Evolutionary conservation across 2,888 invertebrate species (phyloP).

Genomic region (Gastracanthus pulcherrimus): DNA sequence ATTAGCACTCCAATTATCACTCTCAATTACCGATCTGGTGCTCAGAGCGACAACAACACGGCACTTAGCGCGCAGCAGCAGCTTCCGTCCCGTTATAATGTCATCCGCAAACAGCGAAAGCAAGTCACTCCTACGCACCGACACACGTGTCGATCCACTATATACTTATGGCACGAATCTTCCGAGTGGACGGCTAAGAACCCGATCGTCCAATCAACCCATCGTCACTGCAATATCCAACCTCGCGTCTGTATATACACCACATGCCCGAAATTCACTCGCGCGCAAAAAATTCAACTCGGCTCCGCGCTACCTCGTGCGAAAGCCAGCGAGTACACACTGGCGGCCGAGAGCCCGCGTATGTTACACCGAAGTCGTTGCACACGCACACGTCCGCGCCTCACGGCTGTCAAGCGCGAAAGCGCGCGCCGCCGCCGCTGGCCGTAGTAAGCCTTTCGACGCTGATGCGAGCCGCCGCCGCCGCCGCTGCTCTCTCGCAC

Average conservation of each 20-base stretch:
- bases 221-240: constrained; percentile 14
- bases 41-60: no score
- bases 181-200: constrained; percentile 14
- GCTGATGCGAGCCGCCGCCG: no score
- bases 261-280: no score
- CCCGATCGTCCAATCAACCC: neutral
- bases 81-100: no score
- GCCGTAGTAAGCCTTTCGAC: neutral
- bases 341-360: neutral
- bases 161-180: constrained; percentile 37
- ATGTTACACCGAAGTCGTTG: neutral
- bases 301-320: no score
- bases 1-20: neutral
- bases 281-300: no score
- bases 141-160: no score
- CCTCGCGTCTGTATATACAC: no score
- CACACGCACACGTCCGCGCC: neutral
- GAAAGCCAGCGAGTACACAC: no score
- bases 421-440: neutral
- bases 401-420: constrained; percentile 7
- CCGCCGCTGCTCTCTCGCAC: neutral
- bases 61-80: no score
- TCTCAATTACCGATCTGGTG: no score
- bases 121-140: no score
- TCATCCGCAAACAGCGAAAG: neutral